Conservation (phyloP, 2,888 invertebrate species). For the Latrodectus elegans region DNA sequence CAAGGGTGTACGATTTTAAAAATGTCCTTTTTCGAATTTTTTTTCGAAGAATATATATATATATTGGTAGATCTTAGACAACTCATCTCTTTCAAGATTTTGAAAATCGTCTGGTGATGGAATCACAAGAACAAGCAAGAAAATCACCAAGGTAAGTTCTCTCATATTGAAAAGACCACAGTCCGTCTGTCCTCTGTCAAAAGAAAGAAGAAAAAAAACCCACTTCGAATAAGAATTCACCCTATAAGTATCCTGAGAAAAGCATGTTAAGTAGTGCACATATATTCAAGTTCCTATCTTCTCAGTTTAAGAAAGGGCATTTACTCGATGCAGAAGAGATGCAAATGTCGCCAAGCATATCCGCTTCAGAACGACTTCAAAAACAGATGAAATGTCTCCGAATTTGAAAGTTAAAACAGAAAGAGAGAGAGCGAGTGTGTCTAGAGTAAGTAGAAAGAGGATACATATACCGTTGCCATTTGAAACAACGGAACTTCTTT, state of each 20-base stretch:
- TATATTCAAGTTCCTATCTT: conserved; percentile 25
- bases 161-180: too few species aligned
- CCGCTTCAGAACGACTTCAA: conserved; percentile 13
- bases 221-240: background rate
- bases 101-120: too few species aligned
- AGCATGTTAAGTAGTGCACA: conserved; percentile 33
- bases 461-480: conserved; percentile 52
- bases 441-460: conserved; percentile 31
- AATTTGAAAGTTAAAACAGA: conserved; percentile 68
- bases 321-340: background rate
- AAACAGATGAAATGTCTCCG: conserved; percentile 38
- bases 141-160: conserved; percentile 16
- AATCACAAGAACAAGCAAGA: background rate
- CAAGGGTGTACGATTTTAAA: too few species aligned
- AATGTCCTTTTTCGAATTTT: too few species aligned
- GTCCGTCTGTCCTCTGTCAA: too few species aligned
- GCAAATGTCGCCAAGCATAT: conserved; percentile 28
- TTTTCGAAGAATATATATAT: too few species aligned
- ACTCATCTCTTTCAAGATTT: too few species aligned
- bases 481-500: conserved; percentile 40
- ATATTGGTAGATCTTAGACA: too few species aligned
- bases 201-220: background rate
- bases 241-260: conserved; percentile 23
- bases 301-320: conserved; percentile 11
- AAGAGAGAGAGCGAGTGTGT: conserved; percentile 18